phyloP scores from a whole-genome alignment of 2,888 invertebrate genomes.

The Pollenia amentaria region DNA sequence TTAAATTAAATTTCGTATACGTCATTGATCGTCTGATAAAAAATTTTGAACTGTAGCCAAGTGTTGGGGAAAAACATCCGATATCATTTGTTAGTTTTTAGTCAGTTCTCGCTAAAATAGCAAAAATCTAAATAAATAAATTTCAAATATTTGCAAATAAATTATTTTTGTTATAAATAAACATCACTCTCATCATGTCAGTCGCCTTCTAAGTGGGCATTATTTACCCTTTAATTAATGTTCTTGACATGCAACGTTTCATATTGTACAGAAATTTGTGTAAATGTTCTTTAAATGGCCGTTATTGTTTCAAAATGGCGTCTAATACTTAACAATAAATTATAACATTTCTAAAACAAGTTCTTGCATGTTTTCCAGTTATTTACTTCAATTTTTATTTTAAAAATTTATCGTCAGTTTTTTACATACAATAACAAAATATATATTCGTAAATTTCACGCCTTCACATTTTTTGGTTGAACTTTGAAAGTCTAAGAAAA shows the following conservation, averaged over 20 bases:
- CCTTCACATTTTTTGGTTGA: no score
- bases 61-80: slow-evolving; percentile 59
- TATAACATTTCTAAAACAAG: not conserved
- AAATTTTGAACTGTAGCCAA: slow-evolving; percentile 67
- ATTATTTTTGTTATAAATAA: slow-evolving; percentile 6
- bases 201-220: slow-evolving; percentile 6
- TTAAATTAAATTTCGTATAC: slow-evolving; percentile 62
- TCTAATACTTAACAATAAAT: not conserved
- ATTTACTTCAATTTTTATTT: no score
- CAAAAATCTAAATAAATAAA: slow-evolving; percentile 20
- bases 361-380: not conserved
- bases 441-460: no score
- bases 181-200: slow-evolving; percentile 16
- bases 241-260: slow-evolving; percentile 3
- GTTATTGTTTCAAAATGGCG: not conserved
- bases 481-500: no score
- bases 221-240: slow-evolving; percentile 40
- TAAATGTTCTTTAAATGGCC: not conserved
- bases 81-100: slow-evolving; percentile 62
- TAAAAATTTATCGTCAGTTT: no score
- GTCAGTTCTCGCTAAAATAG: slow-evolving; percentile 20
- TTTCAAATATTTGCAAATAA: slow-evolving; percentile 47
- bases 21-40: slow-evolving; percentile 73
- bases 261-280: not conserved
- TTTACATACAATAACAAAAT: no score